Evolutionary conservation across 2,797 vertebrate species (phyloP).

Genomic region (Ctenosaura bakeri): DNA sequence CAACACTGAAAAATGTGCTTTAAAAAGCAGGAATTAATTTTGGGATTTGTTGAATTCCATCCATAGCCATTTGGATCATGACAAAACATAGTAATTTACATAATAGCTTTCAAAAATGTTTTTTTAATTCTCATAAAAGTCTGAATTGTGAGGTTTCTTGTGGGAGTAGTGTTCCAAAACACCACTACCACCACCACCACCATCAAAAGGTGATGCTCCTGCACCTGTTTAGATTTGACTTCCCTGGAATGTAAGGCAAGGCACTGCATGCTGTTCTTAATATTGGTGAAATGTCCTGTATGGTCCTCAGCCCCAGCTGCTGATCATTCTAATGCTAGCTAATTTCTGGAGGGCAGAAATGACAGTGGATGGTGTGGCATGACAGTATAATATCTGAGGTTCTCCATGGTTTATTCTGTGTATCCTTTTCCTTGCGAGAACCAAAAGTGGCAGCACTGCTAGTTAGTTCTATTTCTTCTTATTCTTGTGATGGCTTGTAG

Average conservation of each 20-base stretch:
- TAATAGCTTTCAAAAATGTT: background rate
- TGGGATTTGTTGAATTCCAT: background rate
- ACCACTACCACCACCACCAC: background rate
- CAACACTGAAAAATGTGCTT: background rate
- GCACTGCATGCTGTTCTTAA: background rate
- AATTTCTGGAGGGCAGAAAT: background rate
- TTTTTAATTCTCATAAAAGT: background rate
- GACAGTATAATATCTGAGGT: background rate
- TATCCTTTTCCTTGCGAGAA: background rate
- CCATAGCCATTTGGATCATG: background rate
- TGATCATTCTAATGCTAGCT: background rate
- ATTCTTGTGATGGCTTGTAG: background rate
- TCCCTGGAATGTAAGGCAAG: background rate
- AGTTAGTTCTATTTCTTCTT: background rate
- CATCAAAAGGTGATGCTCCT: background rate
- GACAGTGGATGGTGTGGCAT: background rate
- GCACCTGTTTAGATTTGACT: background rate
- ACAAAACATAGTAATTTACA: background rate
- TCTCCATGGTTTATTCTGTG: background rate
- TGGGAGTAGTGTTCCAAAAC: background rate
- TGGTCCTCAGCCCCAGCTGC: background rate
- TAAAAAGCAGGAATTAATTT: background rate
- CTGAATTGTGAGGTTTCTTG: background rate
- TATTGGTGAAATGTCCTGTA: background rate
- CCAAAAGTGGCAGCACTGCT: background rate